Conservation (phyloP, 2,113 vertebrate genomes). For the Thermophis baileyi region DNA sequence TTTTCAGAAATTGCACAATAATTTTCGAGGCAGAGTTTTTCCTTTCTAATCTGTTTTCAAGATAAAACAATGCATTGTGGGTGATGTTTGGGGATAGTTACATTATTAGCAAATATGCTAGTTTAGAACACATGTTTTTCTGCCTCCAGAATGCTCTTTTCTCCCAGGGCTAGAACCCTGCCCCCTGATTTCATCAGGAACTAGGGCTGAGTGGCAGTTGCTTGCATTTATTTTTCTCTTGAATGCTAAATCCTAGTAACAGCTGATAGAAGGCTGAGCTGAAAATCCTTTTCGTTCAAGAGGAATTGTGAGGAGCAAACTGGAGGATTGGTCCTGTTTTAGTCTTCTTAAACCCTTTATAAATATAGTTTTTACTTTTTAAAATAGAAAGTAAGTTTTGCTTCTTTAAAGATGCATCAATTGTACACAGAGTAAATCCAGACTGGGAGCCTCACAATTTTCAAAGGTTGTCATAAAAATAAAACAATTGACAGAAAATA, state of each 20-base stretch:
- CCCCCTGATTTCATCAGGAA: constrained; percentile 59
- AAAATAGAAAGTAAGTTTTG: constrained; percentile 1
- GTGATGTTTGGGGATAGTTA: neutral
- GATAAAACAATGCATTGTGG: neutral
- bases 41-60: constrained; percentile 26
- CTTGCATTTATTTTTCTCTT: constrained; percentile 70
- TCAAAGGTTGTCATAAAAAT: neutral
- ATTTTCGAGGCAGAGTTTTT: constrained; percentile 25
- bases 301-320: constrained; percentile 49
- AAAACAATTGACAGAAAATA: neutral
- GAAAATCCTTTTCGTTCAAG: constrained; percentile 70
- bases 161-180: constrained; percentile 37
- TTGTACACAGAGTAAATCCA: neutral
- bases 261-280: constrained; percentile 68
- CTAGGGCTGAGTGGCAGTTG: constrained; percentile 44
- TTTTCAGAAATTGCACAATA: constrained; percentile 1
- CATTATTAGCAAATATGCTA: neutral
- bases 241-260: constrained; percentile 62
- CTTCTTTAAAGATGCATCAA: neutral
- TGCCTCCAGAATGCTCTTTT: constrained; percentile 47
- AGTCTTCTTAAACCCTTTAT: constrained; percentile 48
- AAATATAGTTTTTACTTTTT: neutral
- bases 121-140: constrained; percentile 8
- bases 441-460: neutral
- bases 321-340: constrained; percentile 7